Evolutionary conservation across 2,888 invertebrate genomes (phyloP).

Genomic region (Diarsia dahlii): DNA sequence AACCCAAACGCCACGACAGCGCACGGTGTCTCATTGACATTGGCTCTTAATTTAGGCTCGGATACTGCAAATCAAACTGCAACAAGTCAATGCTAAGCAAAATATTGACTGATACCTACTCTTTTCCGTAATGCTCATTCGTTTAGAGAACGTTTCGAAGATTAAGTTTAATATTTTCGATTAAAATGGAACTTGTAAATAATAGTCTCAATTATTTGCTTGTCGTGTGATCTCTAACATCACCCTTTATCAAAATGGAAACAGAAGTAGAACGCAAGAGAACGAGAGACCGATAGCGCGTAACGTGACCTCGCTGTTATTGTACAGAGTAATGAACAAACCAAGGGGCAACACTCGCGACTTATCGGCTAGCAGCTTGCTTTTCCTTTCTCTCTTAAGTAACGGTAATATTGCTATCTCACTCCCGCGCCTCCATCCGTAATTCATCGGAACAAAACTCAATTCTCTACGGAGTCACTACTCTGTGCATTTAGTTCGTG

Average conservation of each 20-base stretch:
- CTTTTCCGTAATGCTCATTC: background rate
- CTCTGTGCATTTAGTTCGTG: conserved; percentile 75
- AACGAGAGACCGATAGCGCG: conserved; percentile 78
- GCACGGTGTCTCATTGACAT: conserved; percentile 17
- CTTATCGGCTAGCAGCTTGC: conserved; percentile 43
- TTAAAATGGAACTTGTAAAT: background rate
- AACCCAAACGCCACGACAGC: conserved; percentile 23
- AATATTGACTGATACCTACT: no score
- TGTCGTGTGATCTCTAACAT: conserved; percentile 22
- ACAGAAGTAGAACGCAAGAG: conserved; percentile 87
- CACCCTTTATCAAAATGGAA: conserved; percentile 50
- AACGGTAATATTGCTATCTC: conserved; percentile 62
- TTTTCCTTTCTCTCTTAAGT: conserved; percentile 64
- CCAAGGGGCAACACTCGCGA: conserved; percentile 64
- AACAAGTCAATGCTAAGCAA: background rate
- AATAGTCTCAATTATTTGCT: conserved; percentile 7
- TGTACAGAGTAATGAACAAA: conserved; percentile 76
- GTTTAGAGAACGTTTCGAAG: background rate
- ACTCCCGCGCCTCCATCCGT: conserved; percentile 60
- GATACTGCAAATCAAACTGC: background rate
- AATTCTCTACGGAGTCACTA: conserved; percentile 69
- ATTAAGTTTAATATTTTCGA: background rate
- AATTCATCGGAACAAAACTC: conserved; percentile 43
- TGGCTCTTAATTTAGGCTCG: conserved; percentile 18
- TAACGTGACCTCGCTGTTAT: conserved; percentile 78